Conservation (phyloP, 2,888 invertebrate genomes). For the Automeris io region DNA sequence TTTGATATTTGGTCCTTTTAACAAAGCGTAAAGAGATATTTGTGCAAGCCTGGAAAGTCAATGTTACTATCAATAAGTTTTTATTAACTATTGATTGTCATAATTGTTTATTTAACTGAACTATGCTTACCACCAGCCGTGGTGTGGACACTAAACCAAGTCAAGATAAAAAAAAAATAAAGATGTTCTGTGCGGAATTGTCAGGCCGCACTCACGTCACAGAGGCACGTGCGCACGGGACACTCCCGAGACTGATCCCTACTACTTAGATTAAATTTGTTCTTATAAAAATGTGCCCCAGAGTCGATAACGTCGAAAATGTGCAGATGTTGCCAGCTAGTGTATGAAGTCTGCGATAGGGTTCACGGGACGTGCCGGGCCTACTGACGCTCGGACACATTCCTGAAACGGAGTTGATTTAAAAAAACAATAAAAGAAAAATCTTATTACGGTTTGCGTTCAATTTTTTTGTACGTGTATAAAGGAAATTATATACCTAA, state of each 20-base stretch:
- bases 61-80: too few relatives aligned
- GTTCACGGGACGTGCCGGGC: slow-evolving; percentile 54
- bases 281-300: slow-evolving; percentile 67
- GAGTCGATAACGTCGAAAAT: slow-evolving; percentile 65
- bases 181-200: slow-evolving; percentile 61
- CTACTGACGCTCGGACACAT: slow-evolving; percentile 31
- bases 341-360: slow-evolving; percentile 64
- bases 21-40: too few relatives aligned
- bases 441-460: not conserved
- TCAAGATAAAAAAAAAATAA: slow-evolving; percentile 52
- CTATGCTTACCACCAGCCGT: too few relatives aligned
- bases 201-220: slow-evolving; percentile 57
- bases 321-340: slow-evolving; percentile 67
- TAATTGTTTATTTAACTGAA: too few relatives aligned
- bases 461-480: too few relatives aligned
- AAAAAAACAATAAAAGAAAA: slow-evolving; percentile 4
- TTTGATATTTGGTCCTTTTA: too few relatives aligned
- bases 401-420: not conserved
- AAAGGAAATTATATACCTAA: too few relatives aligned
- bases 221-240: slow-evolving; percentile 54
- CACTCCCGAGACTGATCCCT: slow-evolving; percentile 69
- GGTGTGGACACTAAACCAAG: too few relatives aligned
- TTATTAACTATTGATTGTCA: too few relatives aligned
- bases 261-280: slow-evolving; percentile 72
- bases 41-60: too few relatives aligned